Conservation (phyloP, 2,797 vertebrate genomes). For the Epinephelus coioides region DNA sequence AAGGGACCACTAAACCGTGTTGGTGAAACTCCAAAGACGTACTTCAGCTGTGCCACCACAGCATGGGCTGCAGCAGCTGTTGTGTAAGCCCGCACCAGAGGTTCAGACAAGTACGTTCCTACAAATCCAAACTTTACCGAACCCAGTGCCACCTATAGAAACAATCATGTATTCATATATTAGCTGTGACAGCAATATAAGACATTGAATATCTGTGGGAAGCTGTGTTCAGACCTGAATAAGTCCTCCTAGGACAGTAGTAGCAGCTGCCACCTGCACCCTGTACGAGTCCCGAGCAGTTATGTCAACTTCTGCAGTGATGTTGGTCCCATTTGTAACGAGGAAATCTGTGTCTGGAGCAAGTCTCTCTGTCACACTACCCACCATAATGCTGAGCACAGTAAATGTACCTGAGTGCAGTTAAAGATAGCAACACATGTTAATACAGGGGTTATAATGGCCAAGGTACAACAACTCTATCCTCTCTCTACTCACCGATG, state of each 20-base stretch:
- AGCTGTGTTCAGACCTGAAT: constrained; percentile 89
- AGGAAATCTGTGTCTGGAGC: constrained; percentile 85
- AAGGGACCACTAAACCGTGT: constrained; percentile 85
- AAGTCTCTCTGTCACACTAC: constrained; percentile 92
- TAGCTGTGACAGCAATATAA: neutral
- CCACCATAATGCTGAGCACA: constrained; percentile 97
- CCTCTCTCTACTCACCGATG: constrained; percentile 77
- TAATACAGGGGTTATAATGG: neutral
- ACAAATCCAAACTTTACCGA: constrained; percentile 95
- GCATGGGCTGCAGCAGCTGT: constrained; percentile 93
- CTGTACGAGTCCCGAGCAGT: constrained; percentile 82
- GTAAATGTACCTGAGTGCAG: constrained; percentile 92
- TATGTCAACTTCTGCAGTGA: constrained; percentile 80
- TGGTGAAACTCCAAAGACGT: constrained; percentile 89
- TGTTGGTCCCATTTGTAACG: constrained; percentile 83
- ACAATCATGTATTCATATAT: constrained; percentile 6
- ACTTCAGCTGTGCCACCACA: constrained; percentile 93
- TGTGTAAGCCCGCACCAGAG: constrained; percentile 94
- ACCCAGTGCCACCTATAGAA: constrained; percentile 90
- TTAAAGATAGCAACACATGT: neutral
- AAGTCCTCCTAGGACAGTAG: constrained; percentile 91
- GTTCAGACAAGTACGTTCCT: constrained; percentile 96
- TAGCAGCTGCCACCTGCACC: constrained; percentile 91
- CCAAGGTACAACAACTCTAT: neutral
- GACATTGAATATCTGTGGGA: neutral